Conservation (phyloP, 2,113 vertebrate species). For the Larimichthys polyactis region DNA sequence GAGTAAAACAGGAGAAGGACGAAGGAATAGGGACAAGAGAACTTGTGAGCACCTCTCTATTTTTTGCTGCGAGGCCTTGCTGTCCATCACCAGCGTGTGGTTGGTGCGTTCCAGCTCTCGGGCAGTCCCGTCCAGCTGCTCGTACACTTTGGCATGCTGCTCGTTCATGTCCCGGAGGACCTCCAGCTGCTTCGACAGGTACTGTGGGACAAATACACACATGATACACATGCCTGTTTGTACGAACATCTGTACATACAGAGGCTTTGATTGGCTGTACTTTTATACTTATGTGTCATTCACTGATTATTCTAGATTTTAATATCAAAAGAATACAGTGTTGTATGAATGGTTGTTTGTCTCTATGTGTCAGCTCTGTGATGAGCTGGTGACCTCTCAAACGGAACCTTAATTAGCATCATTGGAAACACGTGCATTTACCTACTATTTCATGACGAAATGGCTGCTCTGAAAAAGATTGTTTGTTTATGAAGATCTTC, state of each 20-base stretch:
- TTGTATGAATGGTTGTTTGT: too few species aligned
- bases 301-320: neutral
- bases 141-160: constrained; percentile 97
- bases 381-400: too few species aligned
- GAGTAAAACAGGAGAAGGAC: neutral
- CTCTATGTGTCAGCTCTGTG: too few species aligned
- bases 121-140: constrained; percentile 95
- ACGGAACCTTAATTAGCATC: too few species aligned
- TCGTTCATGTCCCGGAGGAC: constrained; percentile 96
- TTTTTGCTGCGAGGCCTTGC: constrained; percentile 94
- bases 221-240: neutral
- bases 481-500: too few species aligned
- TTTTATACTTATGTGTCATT: neutral
- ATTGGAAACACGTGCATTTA: too few species aligned
- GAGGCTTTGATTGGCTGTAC: neutral
- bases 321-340: too few species aligned
- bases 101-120: constrained; percentile 94
- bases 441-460: too few species aligned
- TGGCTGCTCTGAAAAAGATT: too few species aligned
- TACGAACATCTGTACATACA: neutral
- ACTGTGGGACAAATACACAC: constrained; percentile 77
- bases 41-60: constrained; percentile 87
- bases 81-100: constrained; percentile 91
- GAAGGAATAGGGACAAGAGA: too few species aligned
- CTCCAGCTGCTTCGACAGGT: constrained; percentile 96